Conservation (phyloP, 2,797 vertebrate genomes). For the Paratrypauchen microcephalus region DNA sequence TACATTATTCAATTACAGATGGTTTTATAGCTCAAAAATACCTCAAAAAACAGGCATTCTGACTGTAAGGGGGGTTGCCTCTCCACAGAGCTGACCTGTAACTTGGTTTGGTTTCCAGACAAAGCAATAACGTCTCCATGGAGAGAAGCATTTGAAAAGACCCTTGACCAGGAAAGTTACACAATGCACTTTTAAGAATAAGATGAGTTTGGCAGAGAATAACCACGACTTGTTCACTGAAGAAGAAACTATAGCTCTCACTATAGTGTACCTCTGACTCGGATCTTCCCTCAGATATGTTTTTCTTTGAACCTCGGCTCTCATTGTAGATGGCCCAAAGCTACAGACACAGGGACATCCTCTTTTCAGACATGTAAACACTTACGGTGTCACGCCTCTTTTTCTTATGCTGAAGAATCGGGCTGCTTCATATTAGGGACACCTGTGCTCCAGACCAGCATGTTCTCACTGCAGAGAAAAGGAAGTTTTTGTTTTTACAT, state of each 20-base stretch:
- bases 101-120: no score
- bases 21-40: no score
- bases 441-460: constrained; percentile 51
- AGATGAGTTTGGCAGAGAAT: no score
- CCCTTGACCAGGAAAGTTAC: no score
- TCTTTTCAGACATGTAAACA: constrained; percentile 63
- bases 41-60: no score
- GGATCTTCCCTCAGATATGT: neutral
- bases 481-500: neutral
- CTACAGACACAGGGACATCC: constrained; percentile 81
- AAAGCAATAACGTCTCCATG: no score
- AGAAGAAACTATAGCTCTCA: neutral
- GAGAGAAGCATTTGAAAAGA: no score
- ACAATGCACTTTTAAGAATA: no score
- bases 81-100: no score
- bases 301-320: constrained; percentile 21
- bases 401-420: constrained; percentile 20
- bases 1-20: no score
- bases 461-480: constrained; percentile 14
- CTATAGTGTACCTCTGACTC: constrained; percentile 15
- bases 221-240: no score
- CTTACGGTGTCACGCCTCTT: constrained; percentile 65
- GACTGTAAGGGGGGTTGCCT: no score
- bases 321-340: constrained; percentile 52
- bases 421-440: constrained; percentile 57